These are phyloP conservation scores for Gymnocheta viridis DNA, from an alignment of 2,888 invertebrate genomes.

Conservation along the genomic window DNA sequence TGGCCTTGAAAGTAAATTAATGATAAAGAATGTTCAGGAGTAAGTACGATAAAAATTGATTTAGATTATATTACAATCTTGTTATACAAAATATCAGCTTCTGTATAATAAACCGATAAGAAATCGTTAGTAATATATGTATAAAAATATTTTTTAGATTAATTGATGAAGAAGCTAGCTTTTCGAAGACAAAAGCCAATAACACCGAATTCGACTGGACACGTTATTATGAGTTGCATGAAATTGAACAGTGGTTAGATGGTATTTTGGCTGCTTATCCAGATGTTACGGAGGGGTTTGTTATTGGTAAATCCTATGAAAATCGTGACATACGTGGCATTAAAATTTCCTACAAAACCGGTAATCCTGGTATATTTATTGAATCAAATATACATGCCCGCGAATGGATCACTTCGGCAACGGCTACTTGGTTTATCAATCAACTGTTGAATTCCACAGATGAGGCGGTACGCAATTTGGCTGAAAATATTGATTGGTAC, in stretches of 20 bases:
- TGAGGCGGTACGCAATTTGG: constrained; percentile 83
- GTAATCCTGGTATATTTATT: constrained; percentile 85
- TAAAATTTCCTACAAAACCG: constrained; percentile 80
- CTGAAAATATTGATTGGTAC: constrained; percentile 88
- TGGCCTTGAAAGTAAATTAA: constrained; percentile 81
- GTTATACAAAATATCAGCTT: too few relatives aligned
- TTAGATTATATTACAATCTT: neutral
- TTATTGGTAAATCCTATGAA: constrained; percentile 84
- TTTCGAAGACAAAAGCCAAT: constrained; percentile 60
- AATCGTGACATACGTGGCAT: constrained; percentile 85
- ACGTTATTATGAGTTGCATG: constrained; percentile 84
- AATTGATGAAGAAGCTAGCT: constrained; percentile 82
- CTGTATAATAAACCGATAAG: constrained; percentile 4
- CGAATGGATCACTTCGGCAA: constrained; percentile 89
- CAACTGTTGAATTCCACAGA: constrained; percentile 86
- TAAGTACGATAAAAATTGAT: constrained; percentile 77
- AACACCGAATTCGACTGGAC: constrained; percentile 83
- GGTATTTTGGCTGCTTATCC: constrained; percentile 82
- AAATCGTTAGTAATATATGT: neutral
- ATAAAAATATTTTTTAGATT: constrained; percentile 79
- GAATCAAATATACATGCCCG: constrained; percentile 87
- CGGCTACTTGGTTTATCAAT: constrained; percentile 87
- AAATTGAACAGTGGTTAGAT: constrained; percentile 85
- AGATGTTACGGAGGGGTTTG: constrained; percentile 73
- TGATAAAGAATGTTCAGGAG: constrained; percentile 85